Percentiles rank a stretch among this genome's conserved stretches.
Conservation (phyloP, 2,797 vertebrate species). For the Sebastes elongatus region DNA sequence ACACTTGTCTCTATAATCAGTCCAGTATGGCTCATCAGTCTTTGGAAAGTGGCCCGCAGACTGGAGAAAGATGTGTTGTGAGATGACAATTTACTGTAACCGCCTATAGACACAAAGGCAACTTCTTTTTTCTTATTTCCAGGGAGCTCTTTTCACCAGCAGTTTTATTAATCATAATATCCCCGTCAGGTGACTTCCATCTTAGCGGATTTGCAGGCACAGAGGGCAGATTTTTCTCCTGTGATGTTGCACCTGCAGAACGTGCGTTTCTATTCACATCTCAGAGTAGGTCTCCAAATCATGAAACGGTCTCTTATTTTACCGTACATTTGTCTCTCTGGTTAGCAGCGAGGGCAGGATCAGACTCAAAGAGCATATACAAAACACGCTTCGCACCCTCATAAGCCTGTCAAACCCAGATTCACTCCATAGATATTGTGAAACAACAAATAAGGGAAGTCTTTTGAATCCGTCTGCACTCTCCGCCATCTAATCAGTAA, state of each 20-base stretch:
- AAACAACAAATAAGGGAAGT: conserved; percentile 77
- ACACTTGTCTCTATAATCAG: conserved; percentile 69
- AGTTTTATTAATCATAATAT: conserved; percentile 51
- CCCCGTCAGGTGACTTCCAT: conserved; percentile 47
- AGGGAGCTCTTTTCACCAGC: conserved; percentile 5
- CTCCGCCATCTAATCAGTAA: conserved; percentile 71
- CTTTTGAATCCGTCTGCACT: conserved; percentile 74
- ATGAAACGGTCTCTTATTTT: background rate
- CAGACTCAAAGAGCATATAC: conserved; percentile 46
- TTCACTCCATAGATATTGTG: conserved; percentile 71
- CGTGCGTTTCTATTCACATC: background rate
- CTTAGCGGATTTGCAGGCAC: conserved; percentile 14
- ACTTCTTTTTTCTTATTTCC: conserved; percentile 25
- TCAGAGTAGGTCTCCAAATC: conserved; percentile 14
- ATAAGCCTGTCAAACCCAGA: conserved; percentile 74
- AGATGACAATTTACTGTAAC: conserved; percentile 60
- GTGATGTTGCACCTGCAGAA: conserved; percentile 61
- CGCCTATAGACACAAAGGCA: conserved; percentile 35
- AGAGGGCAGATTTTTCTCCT: conserved; percentile 39
- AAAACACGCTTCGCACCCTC: conserved; percentile 70
- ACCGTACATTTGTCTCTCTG: conserved; percentile 17
- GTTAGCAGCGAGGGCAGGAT: conserved; percentile 42
- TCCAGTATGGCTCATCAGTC: conserved; percentile 61
- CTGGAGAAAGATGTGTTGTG: conserved; percentile 16
- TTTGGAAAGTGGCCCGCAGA: conserved; percentile 36